Base-by-base conservation (phyloP, 2,113 vertebrate genomes). In the Lampris incognitus region DNA sequence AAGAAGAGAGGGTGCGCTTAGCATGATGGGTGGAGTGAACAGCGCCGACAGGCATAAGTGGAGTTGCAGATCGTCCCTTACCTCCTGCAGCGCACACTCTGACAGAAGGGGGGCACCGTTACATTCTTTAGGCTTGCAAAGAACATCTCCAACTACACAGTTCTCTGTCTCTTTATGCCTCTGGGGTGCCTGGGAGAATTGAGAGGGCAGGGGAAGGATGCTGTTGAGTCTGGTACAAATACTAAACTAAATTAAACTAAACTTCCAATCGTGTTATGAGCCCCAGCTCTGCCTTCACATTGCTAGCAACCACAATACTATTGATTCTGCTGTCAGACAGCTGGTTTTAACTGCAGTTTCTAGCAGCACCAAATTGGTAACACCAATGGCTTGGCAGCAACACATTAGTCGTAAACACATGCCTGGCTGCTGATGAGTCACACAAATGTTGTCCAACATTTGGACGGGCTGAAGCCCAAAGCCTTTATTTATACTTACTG, bases 1-100 rank as follows among this genome's bases (percentile, higher is more conserved):
- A 89, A 98, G 86, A 13, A 98, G 93, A 2, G 97, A 98, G 0
- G 98, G 97, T 13, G 91, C 88, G 59, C 86, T 92, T 72, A 99
- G 95, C 84, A 98, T 92, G 24, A 96, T 83, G 2, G 96, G 92
- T 69, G 97, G 95, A 0, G 93, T 92, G 69, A 97, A 81, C 55
- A 99, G 90, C 10, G 93, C 91, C 0, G 97, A 91, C 59, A 97
- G 67, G 38, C 94, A 95, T 62, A 94, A 56, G 56, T 99, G 97
- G 76, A 99, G 95, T 78, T 94, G 94, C 8, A 99, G 92, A 84
- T 94, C 96, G 4, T 94, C 95, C 61, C 93, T 78, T 6, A 94
- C 92, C 3, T 95, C 94, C 52, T 85, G 90, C 38, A 92, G 78
- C 6, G 84, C 89, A 1, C 86, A 62, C 70, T 82, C 88, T 0